Base-by-base conservation (phyloP, 2,888 invertebrate species). In the Phymatocera aterrima region DNA sequence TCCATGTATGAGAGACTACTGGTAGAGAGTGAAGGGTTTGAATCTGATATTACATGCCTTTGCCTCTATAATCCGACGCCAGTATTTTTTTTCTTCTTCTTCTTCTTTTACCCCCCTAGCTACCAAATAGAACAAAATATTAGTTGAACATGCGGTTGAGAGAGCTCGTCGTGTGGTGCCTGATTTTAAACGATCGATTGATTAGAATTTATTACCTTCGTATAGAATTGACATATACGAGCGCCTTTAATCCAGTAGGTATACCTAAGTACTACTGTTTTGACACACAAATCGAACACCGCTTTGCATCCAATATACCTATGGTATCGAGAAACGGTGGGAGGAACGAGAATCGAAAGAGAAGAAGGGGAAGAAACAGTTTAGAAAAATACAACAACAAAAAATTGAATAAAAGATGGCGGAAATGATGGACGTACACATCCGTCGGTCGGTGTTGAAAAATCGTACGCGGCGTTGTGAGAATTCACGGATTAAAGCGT, bases 401-500 rank as follows among this genome's bases (percentile, higher is more conserved):
- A 10, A 37, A 64, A 3, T 57, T 57, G 28, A 21, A 64, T n/a
- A 28, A 28, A 28, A 28, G 10, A 57, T 24, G 15, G 57, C 28
- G 57, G 37, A 37, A 64, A 64, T 64, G 37, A 64, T 34, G 34
- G 61, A 64, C 61, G 37, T n/a, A n/a, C n/a, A n/a, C n/a, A n/a
- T n/a, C n/a, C n/a, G n/a, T n/a, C n/a, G n/a, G n/a, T n/a, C n/a
- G n/a, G n/a, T n/a, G n/a, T n/a, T n/a, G n/a, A n/a, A n/a, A n/a
- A n/a, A n/a, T n/a, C n/a, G n/a, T n/a, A n/a, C 3, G 31, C n/a
- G 31, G 2, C 40, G 21, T 24, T 68, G 46, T 46, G 68, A 31
- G 72, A 48, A 72, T 72, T 51, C 34, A 72, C 51, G 70, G 48
- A 72, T 72, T 72, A 48, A 48, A 72, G 48, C 48, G 51, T 72